Evolutionary conservation across 1,140 invertebrate species (phyloP).

Genomic region (Tribolium castaneum): DNA sequence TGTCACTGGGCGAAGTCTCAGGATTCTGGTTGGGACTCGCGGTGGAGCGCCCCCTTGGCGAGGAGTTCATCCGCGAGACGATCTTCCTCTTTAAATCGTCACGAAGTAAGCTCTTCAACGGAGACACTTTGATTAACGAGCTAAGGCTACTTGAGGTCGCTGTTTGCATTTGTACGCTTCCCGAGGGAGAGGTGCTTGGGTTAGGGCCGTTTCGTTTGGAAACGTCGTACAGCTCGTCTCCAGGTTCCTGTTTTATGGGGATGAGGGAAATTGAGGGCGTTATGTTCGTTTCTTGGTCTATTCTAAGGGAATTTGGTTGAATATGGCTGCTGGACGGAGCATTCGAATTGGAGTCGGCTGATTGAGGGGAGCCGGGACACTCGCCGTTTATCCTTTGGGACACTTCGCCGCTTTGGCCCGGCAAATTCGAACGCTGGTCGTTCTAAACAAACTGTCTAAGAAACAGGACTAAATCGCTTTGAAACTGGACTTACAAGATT

Average conservation of each 20-base stretch:
- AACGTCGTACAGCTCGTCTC: conserved; percentile 58
- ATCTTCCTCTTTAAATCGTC: conserved; percentile 84
- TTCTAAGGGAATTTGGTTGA: conserved; percentile 62
- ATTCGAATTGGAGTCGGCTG: conserved; percentile 80
- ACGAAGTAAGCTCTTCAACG: conserved; percentile 82
- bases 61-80: conserved; percentile 68
- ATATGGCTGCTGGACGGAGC: conserved; percentile 75
- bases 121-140: conserved; percentile 81
- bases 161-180: conserved; percentile 59
- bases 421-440: conserved; percentile 45
- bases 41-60: conserved; percentile 59
- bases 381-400: conserved; percentile 66
- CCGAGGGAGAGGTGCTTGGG: conserved; percentile 58
- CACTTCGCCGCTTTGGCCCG: conserved; percentile 61
- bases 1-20: conserved; percentile 58
- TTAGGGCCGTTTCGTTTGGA: conserved; percentile 61
- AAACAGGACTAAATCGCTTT: neutral
- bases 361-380: conserved; percentile 78
- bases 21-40: conserved; percentile 57
- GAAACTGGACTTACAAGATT: conserved; percentile 56
- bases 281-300: conserved; percentile 70
- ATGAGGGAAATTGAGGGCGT: conserved; percentile 88
- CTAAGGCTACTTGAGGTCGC: conserved; percentile 74
- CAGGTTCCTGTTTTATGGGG: conserved; percentile 83
- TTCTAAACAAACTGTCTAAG: conserved; percentile 1